phyloP scores from a whole-genome alignment of 2,888 invertebrate species.

The Lasiommata megera region DNA sequence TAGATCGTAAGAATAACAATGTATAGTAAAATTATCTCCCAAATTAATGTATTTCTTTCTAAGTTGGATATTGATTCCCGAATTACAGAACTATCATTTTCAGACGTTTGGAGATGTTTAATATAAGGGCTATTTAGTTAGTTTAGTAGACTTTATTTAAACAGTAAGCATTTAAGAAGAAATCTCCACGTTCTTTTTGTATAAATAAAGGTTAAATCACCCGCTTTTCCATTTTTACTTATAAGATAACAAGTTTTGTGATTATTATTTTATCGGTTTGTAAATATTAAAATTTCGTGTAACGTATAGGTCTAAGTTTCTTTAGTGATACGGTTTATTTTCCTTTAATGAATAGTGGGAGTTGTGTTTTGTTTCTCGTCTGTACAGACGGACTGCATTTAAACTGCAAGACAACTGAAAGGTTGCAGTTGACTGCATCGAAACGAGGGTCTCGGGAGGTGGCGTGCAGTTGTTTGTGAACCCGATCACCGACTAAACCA shows the following conservation, averaged over 20 bases:
- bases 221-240: background rate
- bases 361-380: conserved; percentile 3
- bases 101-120: no score
- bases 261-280: conserved; percentile 25
- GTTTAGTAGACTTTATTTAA: background rate
- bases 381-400: background rate
- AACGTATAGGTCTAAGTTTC: conserved; percentile 16
- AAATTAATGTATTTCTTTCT: no score
- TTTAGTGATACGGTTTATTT: conserved; percentile 10
- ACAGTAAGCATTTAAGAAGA: background rate
- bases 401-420: no score
- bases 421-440: background rate
- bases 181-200: background rate
- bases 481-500: no score
- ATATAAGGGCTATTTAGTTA: background rate
- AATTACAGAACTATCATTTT: no score
- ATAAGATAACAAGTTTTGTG: conserved; percentile 4
- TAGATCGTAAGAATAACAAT: no score
- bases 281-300: conserved; percentile 32
- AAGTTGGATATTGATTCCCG: no score
- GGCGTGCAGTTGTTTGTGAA: no score
- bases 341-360: conserved; percentile 12
- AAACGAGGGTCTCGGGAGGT: no score
- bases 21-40: no score
- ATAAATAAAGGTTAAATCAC: background rate